phyloP scores from a whole-genome alignment of 2,113 vertebrate species.

The Lasiurus cinereus region DNA sequence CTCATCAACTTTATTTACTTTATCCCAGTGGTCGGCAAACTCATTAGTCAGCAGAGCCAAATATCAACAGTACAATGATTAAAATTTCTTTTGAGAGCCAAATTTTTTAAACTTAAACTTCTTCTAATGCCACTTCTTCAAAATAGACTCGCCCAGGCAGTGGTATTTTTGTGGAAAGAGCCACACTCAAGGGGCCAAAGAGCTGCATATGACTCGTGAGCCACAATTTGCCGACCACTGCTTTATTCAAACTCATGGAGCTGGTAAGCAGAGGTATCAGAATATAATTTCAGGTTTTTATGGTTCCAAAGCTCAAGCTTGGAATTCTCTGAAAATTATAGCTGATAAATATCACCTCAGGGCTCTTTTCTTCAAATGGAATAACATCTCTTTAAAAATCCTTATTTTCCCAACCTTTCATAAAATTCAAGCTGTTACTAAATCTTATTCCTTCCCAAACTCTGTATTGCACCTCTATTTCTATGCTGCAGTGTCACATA shows the following conservation, averaged over 20 bases:
- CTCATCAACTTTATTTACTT: background rate
- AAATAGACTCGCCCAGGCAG: too few species aligned
- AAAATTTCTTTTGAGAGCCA: too few species aligned
- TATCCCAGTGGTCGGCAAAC: background rate
- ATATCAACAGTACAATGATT: too few species aligned
- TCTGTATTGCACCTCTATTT: background rate
- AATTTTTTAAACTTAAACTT: too few species aligned
- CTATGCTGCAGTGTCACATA: background rate
- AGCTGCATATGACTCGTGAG: too few species aligned
- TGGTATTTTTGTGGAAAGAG: too few species aligned
- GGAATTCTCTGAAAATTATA: background rate
- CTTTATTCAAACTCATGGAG: background rate
- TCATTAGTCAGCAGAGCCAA: too few species aligned
- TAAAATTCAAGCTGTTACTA: background rate
- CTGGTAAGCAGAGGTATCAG: background rate
- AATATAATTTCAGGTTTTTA: background rate
- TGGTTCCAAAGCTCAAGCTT: background rate
- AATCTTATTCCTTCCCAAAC: background rate
- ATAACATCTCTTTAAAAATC: background rate
- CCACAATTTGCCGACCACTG: too few species aligned
- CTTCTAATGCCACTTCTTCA: too few species aligned
- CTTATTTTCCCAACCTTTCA: background rate
- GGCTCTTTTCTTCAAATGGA: background rate
- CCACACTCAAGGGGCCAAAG: too few species aligned
- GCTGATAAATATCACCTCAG: background rate